phyloP scores from a whole-genome alignment of 2,888 invertebrate genomes.

The Cephonodes hylas region DNA sequence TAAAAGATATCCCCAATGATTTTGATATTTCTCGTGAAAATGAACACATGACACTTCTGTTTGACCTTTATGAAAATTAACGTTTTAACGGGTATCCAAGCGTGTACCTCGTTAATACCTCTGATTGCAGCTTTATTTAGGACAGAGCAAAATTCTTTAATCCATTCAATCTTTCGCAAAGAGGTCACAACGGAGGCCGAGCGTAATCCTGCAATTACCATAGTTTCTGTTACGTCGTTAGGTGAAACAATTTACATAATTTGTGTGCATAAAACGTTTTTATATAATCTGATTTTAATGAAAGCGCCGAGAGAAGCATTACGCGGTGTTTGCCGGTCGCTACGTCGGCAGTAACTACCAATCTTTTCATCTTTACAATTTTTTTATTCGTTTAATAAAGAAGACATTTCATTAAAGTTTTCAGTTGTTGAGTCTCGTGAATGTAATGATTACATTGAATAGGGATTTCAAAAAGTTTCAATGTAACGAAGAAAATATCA shows the following conservation, averaged over 20 bases:
- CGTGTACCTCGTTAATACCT: conserved; percentile 24
- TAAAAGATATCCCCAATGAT: conserved; percentile 30
- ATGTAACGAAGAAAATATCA: neutral
- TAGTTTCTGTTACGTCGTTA: conserved; percentile 20
- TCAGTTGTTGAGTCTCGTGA: neutral
- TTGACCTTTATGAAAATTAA: conserved; percentile 34
- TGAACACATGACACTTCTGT: conserved; percentile 27
- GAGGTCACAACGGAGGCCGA: conserved; percentile 11
- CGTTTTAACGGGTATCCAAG: conserved; percentile 24
- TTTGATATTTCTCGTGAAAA: conserved; percentile 25
- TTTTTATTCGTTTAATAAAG: neutral
- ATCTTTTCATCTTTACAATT: conserved; percentile 4
- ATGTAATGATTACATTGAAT: neutral
- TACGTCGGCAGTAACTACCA: neutral
- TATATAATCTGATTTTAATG: conserved; percentile 7
- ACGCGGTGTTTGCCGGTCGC: neutral
- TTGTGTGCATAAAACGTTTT: conserved; percentile 15
- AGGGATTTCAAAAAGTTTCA: neutral
- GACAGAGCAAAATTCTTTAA: conserved; percentile 28
- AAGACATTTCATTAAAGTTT: neutral
- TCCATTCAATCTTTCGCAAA: conserved; percentile 28
- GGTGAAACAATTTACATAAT: conserved; percentile 27
- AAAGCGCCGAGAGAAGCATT: neutral
- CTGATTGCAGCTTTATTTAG: conserved; percentile 20
- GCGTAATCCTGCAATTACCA: conserved; percentile 22